Evolutionary conservation across 2,113 vertebrate genomes (phyloP).

Genomic region (Amia ocellicauda): DNA sequence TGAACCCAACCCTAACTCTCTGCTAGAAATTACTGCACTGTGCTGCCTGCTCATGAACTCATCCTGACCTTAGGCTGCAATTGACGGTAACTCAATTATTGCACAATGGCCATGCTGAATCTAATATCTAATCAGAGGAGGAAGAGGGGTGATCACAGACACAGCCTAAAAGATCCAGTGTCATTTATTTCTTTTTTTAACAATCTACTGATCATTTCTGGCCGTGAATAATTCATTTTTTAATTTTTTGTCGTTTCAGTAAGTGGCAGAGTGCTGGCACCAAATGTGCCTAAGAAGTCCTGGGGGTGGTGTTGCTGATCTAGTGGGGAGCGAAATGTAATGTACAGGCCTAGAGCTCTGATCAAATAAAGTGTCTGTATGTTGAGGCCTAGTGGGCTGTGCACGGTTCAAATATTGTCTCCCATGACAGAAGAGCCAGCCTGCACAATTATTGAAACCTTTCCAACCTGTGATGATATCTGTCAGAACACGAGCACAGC

Average conservation of each 20-base stretch:
- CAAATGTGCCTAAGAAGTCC: neutral
- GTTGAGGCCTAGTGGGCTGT: conserved; percentile 31
- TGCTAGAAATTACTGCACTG: too few relatives aligned
- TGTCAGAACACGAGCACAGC: conserved; percentile 34
- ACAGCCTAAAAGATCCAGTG: too few relatives aligned
- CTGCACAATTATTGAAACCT: conserved; percentile 33
- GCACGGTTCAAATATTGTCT: conserved; percentile 36
- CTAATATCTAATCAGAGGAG: conserved; percentile 24
- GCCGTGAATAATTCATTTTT: too few relatives aligned
- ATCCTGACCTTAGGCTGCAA: neutral
- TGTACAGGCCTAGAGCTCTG: conserved; percentile 10
- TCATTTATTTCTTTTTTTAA: too few relatives aligned
- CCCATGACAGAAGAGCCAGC: conserved; percentile 22
- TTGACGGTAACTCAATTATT: neutral
- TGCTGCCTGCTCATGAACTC: too few relatives aligned
- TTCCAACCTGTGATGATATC: conserved; percentile 38
- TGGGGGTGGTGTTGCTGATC: neutral
- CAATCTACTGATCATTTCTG: too few relatives aligned
- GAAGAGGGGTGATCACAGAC: too few relatives aligned
- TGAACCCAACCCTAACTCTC: too few relatives aligned
- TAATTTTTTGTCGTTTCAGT: too few relatives aligned
- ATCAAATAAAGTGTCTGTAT: conserved; percentile 28
- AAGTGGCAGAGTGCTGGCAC: too few relatives aligned
- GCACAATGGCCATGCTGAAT: conserved; percentile 20
- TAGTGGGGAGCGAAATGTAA: neutral